phyloP scores from a whole-genome alignment of 2,113 vertebrate species.

The Serinus canaria region DNA sequence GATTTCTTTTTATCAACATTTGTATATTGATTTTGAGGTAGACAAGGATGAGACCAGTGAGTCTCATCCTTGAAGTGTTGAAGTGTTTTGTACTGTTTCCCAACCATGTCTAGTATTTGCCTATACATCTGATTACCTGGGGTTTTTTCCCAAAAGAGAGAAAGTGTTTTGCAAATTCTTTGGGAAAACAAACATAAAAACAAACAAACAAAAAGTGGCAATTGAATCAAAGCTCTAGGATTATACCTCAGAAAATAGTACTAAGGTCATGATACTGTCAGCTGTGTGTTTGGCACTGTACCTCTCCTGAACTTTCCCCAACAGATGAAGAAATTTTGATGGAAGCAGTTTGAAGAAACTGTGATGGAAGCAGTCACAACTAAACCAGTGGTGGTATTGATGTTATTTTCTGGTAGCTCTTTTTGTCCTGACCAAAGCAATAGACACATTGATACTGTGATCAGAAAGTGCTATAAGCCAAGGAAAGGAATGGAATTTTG shows the following conservation, averaged over 20 bases:
- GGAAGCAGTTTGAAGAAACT: background rate
- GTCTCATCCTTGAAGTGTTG: background rate
- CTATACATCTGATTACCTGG: background rate
- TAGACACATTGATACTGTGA: background rate
- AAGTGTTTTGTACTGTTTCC: background rate
- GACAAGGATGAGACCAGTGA: background rate
- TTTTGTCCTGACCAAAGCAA: background rate
- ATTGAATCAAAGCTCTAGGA: background rate
- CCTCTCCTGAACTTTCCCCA: background rate
- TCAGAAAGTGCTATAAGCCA: background rate
- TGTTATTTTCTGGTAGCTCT: background rate
- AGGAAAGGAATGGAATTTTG: background rate
- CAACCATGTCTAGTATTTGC: background rate
- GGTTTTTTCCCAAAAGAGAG: background rate
- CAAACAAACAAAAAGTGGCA: background rate
- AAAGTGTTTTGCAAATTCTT: background rate
- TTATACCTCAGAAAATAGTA: background rate
- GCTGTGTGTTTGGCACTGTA: background rate
- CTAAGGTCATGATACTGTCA: background rate
- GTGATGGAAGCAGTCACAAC: background rate
- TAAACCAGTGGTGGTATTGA: background rate
- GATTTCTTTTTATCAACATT: background rate
- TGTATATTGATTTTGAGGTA: background rate
- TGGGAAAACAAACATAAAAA: background rate
- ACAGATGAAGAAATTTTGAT: background rate